Base-by-base conservation (phyloP, 2,888 invertebrate species). In the Lysandra bellargus region DNA sequence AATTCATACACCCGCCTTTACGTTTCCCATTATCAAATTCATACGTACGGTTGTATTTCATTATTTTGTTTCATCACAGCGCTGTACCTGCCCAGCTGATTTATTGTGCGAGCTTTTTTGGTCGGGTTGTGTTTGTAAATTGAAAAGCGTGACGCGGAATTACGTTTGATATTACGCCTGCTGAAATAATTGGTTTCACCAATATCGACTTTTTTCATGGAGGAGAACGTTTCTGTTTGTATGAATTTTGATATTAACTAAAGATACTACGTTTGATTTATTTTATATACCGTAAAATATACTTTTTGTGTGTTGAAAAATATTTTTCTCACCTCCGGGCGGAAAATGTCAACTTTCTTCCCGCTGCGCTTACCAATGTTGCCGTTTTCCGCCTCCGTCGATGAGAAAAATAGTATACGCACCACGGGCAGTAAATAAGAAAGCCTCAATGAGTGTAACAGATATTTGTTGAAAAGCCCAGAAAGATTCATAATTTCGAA, bases 51-150 rank as follows among this genome's bases (percentile, higher is more conserved):
- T 17, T 44, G 76, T 76, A 76, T 76, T 76, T 76, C 76, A 76
- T 76, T 76, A 57, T 76, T 76, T 76, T 76, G 76, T 76, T 76
- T 57, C 76, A 76, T 57, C 76, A 76, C 76, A 53, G 17, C 30
- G 76, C 4, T 57, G 33, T 76, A 76, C 76, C 76, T 57, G 76
- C 53, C 53, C 75, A 23, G 1, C 44, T 76, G 76, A 76, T 76
- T 76, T 76, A 76, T 69, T 57, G 49, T 30, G 17, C 76, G 5
- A 44, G 23, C n/a, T 76, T 76, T 76, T 76, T 76, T 53, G 76
- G 44, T 2, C 44, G 49, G 49, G 75, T 74, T 53, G 75, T 53
- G 75, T 75, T 75, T 75, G 30, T 75, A 49, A 75, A 75, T 75
- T 75, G 49, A 44, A 75, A 75, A 75, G 69, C 69, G 33, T 33